Base-by-base conservation (phyloP, 2,113 vertebrate genomes). In the Protobothrops mucrosquamatus region DNA sequence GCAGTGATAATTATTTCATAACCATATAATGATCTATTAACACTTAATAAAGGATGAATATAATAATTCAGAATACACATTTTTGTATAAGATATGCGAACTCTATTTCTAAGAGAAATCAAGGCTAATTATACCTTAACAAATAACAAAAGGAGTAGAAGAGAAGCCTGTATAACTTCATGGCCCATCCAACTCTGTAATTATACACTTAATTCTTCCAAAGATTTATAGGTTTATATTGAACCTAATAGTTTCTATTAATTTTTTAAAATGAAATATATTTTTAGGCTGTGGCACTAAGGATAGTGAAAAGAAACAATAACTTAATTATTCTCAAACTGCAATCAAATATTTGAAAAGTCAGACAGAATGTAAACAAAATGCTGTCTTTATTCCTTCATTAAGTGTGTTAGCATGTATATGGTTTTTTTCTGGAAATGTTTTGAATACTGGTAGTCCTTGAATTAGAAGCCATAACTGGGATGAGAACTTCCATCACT, bases 261-360 rank as follows among this genome's bases (percentile, higher is more conserved):
- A 20, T 81, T 81, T 81, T 74, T 69, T 69, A 14, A 12, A 69
- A 92, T 85, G 39, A 94, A 93, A 20, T 57, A 57, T 55, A 87
- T 55, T 51, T 26, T 20, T 22, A 51, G 14, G 93, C 15, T 87
- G 88, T 85, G 90, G 85, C 92, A 92, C 92, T 90, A 88, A 95
- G 48, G 74, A 95, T 56, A 51, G 94, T 95, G 94, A 2, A 1
- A 92, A 96, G 92, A 55, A 29, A 95, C 9, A 29, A 93, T 92
- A 94, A 92, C 94, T 94, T 95, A 95, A 93, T 93, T 87, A 87
- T 96, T 95, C 52, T 89, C 39, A 93, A 64, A 34, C 29, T 92
- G 29, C 3, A 18, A 94, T 89, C 93, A 96, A 95, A 95, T 94
- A 95, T 6, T 92, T 48, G 34, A 64, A 93, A 0, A 91, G 93